phyloP scores from a whole-genome alignment of 35 echinoderm and acorn worm genomes.

The Amphiura filiformis region DNA sequence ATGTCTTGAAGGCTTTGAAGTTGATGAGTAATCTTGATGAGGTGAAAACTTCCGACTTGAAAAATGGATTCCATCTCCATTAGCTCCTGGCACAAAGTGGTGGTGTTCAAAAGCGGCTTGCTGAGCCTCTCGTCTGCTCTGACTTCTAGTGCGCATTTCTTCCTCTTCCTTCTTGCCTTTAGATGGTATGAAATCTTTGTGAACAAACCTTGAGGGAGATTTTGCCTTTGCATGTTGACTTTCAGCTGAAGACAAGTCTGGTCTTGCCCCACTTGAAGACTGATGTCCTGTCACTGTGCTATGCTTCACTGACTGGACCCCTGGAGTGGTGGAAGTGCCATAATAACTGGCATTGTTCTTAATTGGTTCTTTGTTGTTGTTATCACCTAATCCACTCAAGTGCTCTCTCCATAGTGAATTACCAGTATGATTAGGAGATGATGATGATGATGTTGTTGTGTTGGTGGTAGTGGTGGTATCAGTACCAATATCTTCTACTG shows the following conservation, averaged over 20 bases:
- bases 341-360: background rate
- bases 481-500: background rate
- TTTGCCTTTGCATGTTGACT: background rate
- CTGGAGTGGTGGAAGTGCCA: background rate
- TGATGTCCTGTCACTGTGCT: background rate
- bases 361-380: background rate
- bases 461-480: background rate
- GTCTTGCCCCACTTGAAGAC: background rate
- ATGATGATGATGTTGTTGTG: too few species aligned
- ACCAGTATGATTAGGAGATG: background rate
- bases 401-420: background rate
- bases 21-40: background rate
- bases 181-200: background rate
- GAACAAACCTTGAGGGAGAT: background rate
- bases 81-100: background rate
- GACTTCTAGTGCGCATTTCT: background rate
- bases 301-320: background rate
- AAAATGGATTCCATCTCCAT: background rate
- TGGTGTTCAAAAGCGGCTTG: background rate
- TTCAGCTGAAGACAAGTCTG: background rate
- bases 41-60: background rate
- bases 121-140: background rate
- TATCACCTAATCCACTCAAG: background rate
- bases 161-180: background rate
- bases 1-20: background rate